phyloP scores from a whole-genome alignment of 92 coral and sea anemone species.

The Chrysogorgia sp. region DNA sequence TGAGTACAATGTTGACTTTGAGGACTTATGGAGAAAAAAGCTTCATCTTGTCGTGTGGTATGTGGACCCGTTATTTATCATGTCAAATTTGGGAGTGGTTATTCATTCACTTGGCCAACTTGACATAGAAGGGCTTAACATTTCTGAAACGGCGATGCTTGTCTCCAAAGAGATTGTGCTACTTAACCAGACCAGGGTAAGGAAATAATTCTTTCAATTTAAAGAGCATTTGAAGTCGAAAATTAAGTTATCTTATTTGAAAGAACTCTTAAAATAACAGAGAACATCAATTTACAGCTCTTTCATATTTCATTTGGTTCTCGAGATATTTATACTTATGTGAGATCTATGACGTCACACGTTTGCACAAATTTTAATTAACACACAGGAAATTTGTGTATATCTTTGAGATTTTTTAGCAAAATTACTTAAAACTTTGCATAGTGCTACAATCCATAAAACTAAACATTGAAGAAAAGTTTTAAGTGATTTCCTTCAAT shows the following conservation, averaged over 20 bases:
- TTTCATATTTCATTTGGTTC: too few relatives aligned
- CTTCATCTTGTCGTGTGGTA: slow-evolving; percentile 74
- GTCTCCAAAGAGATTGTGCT: slow-evolving; percentile 86
- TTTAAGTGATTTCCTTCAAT: too few relatives aligned
- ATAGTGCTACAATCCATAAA: too few relatives aligned
- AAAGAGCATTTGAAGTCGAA: neutral
- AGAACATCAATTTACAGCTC: too few relatives aligned
- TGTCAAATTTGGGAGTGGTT: slow-evolving; percentile 83
- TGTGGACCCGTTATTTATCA: slow-evolving; percentile 86
- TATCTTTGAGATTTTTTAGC: too few relatives aligned
- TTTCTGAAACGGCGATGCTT: slow-evolving; percentile 84
- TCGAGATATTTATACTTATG: too few relatives aligned
- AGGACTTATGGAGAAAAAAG: slow-evolving; percentile 76
- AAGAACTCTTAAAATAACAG: too few relatives aligned
- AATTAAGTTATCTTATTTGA: too few relatives aligned
- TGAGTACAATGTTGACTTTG: slow-evolving; percentile 73
- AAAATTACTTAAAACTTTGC: too few relatives aligned
- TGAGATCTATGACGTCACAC: too few relatives aligned
- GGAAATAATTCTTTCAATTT: neutral
- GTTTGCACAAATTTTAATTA: neutral
- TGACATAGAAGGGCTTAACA: slow-evolving; percentile 69
- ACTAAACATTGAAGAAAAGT: too few relatives aligned
- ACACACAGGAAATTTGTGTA: too few relatives aligned
- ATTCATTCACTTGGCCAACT: slow-evolving; percentile 78
- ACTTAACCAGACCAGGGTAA: slow-evolving; percentile 62